Conservation (phyloP, 2,888 invertebrate species). For the Bruchidius siliquastri region DNA sequence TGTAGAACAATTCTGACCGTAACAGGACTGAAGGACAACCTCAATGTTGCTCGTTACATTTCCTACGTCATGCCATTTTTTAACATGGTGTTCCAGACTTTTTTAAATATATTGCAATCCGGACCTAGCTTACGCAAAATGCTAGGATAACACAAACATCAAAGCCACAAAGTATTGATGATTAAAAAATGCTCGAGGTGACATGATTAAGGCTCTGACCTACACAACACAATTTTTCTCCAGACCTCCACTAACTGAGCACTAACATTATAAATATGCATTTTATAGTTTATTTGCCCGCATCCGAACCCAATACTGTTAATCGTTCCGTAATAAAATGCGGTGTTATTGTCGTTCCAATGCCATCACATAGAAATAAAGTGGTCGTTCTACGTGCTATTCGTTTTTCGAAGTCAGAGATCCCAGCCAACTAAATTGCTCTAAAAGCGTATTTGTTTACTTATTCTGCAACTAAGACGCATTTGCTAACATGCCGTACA, state of each 20-base stretch:
- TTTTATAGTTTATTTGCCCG: background rate
- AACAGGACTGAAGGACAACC: background rate
- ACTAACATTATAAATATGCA: background rate
- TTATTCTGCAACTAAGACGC: background rate
- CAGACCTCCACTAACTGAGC: background rate
- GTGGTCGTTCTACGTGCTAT: background rate
- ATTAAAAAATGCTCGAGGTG: too few species aligned
- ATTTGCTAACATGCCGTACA: background rate
- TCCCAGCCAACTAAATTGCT: background rate
- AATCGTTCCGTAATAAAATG: background rate
- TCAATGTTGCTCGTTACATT: too few species aligned
- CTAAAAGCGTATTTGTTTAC: background rate
- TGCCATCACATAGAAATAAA: background rate
- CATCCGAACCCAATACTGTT: background rate
- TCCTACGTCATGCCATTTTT: too few species aligned
- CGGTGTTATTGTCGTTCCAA: background rate
- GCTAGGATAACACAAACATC: too few species aligned
- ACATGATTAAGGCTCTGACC: too few species aligned
- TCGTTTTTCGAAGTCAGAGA: background rate
- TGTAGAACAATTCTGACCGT: background rate
- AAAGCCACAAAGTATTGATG: too few species aligned
- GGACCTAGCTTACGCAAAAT: too few species aligned
- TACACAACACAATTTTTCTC: background rate
- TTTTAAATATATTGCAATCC: too few species aligned
- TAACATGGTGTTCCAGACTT: too few species aligned